phyloP scores from a whole-genome alignment of 2,888 invertebrate species.

The Drosophila pseudotalamancana region DNA sequence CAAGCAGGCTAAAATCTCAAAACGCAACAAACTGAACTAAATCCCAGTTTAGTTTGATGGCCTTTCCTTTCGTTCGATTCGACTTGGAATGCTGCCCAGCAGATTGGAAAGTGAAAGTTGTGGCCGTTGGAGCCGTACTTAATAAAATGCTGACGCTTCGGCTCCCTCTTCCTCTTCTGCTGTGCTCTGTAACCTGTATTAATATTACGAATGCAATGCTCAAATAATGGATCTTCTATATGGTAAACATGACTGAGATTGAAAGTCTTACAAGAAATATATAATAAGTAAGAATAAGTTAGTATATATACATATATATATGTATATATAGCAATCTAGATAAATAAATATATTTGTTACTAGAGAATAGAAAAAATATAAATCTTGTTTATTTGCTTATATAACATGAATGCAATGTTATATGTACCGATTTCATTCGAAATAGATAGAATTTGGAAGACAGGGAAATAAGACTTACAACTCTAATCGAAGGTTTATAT shows the following conservation, averaged over 20 bases:
- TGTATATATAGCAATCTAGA: too few relatives aligned
- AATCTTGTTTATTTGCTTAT: too few relatives aligned
- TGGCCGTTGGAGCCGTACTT: conserved; percentile 32
- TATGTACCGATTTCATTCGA: too few relatives aligned
- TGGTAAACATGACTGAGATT: conserved; percentile 4
- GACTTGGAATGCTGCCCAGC: conserved; percentile 26
- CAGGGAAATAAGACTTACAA: too few relatives aligned
- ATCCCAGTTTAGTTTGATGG: conserved; percentile 67
- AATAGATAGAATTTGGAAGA: too few relatives aligned
- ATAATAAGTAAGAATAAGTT: not conserved
- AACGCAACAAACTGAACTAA: conserved; percentile 72
- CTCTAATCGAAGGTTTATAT: too few relatives aligned
- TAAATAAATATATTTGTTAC: too few relatives aligned
- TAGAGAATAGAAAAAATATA: too few relatives aligned
- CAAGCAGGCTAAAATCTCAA: conserved; percentile 60
- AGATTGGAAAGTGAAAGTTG: conserved; percentile 54
- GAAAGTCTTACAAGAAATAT: conserved; percentile 11
- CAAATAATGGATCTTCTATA: not conserved
- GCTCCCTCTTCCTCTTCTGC: not conserved
- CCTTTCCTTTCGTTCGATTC: conserved; percentile 47
- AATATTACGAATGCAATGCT: conserved; percentile 4
- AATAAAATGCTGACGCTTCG: conserved; percentile 56
- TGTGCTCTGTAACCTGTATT: conserved; percentile 7
- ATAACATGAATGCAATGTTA: too few relatives aligned
- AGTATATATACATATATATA: too few relatives aligned